Base-by-base conservation (phyloP, 2,113 vertebrate genomes). In the Odocoileus virginianus region DNA sequence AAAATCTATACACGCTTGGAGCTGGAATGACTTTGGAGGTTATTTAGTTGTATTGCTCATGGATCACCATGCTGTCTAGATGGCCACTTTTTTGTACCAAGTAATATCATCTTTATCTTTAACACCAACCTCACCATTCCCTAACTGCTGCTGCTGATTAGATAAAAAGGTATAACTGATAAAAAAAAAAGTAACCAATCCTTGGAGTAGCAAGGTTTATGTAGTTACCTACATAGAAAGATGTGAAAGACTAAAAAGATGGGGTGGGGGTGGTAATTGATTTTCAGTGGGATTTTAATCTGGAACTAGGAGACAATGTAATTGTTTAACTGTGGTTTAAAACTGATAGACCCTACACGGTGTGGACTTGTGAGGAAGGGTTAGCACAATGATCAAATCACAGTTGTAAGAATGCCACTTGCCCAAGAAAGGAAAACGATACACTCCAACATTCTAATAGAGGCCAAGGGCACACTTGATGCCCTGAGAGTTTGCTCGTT, bases 1-100 rank as follows among this genome's bases (percentile, higher is more conserved):
- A 97, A 97, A 98, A 98, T 97, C 97, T 97, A 96, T 91, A 94
- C 2, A 12, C 8, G n/a, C 60, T 85, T 97, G 90, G 60, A 90
- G 61, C 76, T 83, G 61, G 76, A 91, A 84, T 94, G 85, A 93
- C 76, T 87, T 97, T 83, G 60, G 86, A 90, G 57, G 61, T 91
- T 71, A 94, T 92, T 96, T 93, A 93, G 30, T 94, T 89, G 50
- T 54, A 28, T 97, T 78, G 86, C 91, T 97, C 52, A 89, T 43
- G 83, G 92, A 93, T 95, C 40, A 57, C 83, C 21, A 47, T 87
- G 54, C 78, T 45, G 87, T 88, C 47, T 91, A 64, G 86, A 55
- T 87, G 78, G 52, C 27, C 45, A 64, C 74, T 93, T 95, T 61
- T 30, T n/a, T 67, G 60, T 94, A 43, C 45, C 33, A 52, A 96